Evolutionary conservation across 2,113 vertebrate genomes (phyloP).

Genomic region (Carassius carassius): DNA sequence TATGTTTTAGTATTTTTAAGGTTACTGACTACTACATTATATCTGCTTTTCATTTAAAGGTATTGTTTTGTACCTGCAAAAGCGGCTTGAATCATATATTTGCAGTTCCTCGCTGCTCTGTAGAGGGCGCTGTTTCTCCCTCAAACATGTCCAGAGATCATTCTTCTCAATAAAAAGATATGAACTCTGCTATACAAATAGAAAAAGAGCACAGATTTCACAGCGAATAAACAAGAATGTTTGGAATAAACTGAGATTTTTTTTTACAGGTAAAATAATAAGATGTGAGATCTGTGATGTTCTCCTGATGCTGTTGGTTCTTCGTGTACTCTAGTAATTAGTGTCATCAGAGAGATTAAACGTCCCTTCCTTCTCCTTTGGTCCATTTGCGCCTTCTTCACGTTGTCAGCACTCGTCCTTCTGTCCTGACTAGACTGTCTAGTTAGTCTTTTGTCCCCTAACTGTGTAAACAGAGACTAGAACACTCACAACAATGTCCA

Average conservation of each 20-base stretch:
- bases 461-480: neutral
- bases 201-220: too few relatives aligned
- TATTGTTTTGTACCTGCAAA: neutral
- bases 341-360: neutral
- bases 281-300: neutral
- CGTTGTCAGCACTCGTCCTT: neutral
- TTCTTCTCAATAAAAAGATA: neutral
- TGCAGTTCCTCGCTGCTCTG: neutral
- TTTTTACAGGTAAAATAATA: neutral
- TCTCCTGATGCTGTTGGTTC: neutral
- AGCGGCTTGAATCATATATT: neutral
- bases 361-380: neutral
- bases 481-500: neutral
- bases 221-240: neutral
- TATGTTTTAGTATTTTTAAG: neutral
- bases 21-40: neutral
- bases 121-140: neutral
- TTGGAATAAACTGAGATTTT: neutral
- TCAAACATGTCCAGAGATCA: neutral
- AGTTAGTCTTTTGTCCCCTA: neutral
- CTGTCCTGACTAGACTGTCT: neutral
- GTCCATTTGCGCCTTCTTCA: neutral
- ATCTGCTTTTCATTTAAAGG: neutral
- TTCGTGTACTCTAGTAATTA: neutral
- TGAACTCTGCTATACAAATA: too few relatives aligned